Percentiles rank a stretch among this genome's conserved stretches.
phyloP scores from a whole-genome alignment of 2,113 vertebrate species.

The Leuciscus idus region DNA sequence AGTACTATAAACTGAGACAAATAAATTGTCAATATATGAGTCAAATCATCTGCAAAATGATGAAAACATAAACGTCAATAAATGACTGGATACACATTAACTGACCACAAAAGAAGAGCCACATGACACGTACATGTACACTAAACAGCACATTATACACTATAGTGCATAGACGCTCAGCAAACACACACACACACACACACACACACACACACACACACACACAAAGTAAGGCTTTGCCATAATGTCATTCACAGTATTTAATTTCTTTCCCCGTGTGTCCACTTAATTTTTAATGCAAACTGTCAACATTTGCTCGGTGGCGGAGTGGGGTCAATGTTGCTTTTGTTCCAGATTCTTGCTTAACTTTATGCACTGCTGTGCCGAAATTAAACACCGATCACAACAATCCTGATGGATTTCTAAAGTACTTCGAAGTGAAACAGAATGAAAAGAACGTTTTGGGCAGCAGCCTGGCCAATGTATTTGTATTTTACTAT shows the following conservation, averaged over 20 bases:
- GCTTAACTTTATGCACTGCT: background rate
- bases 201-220: background rate
- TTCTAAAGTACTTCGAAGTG: background rate
- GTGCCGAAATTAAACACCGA: background rate
- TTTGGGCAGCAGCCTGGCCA: background rate
- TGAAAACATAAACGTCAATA: background rate
- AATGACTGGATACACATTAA: background rate
- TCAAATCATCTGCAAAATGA: background rate
- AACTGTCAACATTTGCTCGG: slow-evolving; percentile 4
- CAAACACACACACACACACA: background rate
- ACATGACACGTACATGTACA: background rate
- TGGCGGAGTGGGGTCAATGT: background rate
- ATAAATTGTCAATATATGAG: background rate
- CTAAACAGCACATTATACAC: background rate
- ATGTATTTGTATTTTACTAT: background rate
- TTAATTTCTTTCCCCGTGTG: background rate
- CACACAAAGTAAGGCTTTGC: background rate
- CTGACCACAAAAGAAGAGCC: background rate
- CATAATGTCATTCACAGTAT: background rate
- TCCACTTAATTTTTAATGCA: background rate
- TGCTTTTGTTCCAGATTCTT: background rate
- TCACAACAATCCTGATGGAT: background rate
- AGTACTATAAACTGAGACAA: background rate
- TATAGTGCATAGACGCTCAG: background rate
- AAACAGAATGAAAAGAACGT: background rate